Evolutionary conservation across 2,888 invertebrate species (phyloP).

Genomic region (Platycheirus rosarum): DNA sequence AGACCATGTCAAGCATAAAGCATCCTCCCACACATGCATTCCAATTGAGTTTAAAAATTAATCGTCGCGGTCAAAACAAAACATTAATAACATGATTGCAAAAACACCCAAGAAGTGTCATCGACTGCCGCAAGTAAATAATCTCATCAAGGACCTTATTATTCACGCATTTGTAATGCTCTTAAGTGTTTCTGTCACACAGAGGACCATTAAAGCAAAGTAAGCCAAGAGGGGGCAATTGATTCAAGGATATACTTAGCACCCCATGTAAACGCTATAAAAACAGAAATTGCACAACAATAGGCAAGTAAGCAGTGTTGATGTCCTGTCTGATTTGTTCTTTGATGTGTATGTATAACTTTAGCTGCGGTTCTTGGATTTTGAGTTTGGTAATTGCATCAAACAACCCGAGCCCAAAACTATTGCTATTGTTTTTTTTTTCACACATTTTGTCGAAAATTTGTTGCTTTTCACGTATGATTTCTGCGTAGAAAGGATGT

Average conservation of each 20-base stretch:
- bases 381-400: conserved; percentile 18
- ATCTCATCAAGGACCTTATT: conserved; percentile 59
- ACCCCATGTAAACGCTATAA: conserved; percentile 66
- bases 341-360: conserved; percentile 20
- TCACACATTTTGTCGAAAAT: neutral
- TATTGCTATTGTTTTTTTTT: too few relatives aligned
- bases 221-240: conserved; percentile 39
- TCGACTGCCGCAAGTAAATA: conserved; percentile 35
- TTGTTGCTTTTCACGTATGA: neutral
- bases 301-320: conserved; percentile 3
- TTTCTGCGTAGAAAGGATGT: neutral
- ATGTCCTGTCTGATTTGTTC: conserved; percentile 9
- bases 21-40: neutral
- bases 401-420: too few relatives aligned
- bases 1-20: too few relatives aligned
- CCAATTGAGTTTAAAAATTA: neutral
- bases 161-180: conserved; percentile 61
- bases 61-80: neutral
- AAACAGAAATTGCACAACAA: conserved; percentile 61
- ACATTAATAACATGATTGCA: neutral
- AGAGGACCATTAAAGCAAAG: conserved; percentile 20
- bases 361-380: conserved; percentile 30
- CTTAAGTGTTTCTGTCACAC: conserved; percentile 67
- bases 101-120: conserved; percentile 42
- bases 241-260: conserved; percentile 55